These are phyloP conservation scores for Spinus olivaceus DNA, from an alignment of 2,797 vertebrate genomes.

Conservation along the genomic window DNA sequence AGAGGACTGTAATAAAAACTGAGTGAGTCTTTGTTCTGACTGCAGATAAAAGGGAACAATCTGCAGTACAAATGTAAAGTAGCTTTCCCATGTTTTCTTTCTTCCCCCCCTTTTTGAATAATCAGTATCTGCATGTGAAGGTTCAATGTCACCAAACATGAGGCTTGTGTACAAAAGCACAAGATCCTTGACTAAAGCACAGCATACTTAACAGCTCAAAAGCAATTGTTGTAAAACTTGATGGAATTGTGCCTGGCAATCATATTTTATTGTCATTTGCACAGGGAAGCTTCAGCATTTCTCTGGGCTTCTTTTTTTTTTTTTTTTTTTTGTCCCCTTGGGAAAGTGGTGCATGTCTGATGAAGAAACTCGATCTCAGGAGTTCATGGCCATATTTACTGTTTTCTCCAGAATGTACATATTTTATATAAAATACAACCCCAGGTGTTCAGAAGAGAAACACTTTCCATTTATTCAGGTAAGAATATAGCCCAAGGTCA, in stretches of 20 bases:
- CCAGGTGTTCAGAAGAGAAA: conserved; percentile 50
- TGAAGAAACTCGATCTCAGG: conserved; percentile 46
- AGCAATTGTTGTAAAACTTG: conserved; percentile 72
- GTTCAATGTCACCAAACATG: conserved; percentile 71
- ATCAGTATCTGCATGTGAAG: conserved; percentile 55
- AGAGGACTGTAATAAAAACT: conserved; percentile 35
- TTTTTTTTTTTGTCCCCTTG: background rate
- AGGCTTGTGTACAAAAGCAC: conserved; percentile 68
- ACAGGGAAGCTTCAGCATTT: conserved; percentile 54
- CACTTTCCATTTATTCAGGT: conserved; percentile 50
- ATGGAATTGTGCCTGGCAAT: conserved; percentile 61
- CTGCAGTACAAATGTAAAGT: conserved; percentile 36
- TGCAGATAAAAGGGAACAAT: conserved; percentile 64
- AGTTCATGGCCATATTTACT: conserved; percentile 68
- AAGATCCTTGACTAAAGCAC: conserved; percentile 72
- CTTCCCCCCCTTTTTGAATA: conserved; percentile 48
- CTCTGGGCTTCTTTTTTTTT: background rate
- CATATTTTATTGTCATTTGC: conserved; percentile 65
- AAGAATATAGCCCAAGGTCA: conserved; percentile 59
- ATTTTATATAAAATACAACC: conserved; percentile 53
- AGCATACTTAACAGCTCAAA: conserved; percentile 69
- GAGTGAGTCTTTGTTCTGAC: conserved; percentile 45
- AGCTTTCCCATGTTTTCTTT: conserved; percentile 54
- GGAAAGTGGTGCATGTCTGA: conserved; percentile 41
- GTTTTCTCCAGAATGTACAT: conserved; percentile 51